A percentile compares a stretch with the other conserved stretches of the same genome.
These are phyloP conservation scores for Megalonaias nervosa DNA, from an alignment of 1,140 invertebrate species.

Conservation along the genomic window DNA sequence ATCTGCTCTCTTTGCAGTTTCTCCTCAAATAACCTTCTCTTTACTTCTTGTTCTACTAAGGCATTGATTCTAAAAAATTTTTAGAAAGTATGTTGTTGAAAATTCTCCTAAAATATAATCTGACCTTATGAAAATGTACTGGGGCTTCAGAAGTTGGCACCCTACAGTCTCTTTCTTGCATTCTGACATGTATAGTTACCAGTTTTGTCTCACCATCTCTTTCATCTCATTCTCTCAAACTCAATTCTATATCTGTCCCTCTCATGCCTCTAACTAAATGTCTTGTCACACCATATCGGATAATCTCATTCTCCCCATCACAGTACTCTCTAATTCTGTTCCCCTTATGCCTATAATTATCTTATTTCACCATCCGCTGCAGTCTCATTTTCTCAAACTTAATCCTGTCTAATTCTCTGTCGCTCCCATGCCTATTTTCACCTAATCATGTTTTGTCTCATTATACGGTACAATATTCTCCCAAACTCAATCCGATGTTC, in stretches of 20 bases:
- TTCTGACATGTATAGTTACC: constrained; percentile 38
- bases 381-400: constrained; percentile 66
- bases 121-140: neutral
- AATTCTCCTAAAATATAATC: neutral
- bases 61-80: constrained; percentile 59
- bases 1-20: constrained; percentile 63
- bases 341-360: constrained; percentile 54
- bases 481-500: no score
- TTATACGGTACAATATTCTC: no score
- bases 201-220: constrained; percentile 66
- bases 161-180: constrained; percentile 45
- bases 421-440: constrained; percentile 38
- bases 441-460: no score
- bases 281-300: constrained; percentile 66
- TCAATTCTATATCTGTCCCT: constrained; percentile 55
- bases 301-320: constrained; percentile 66
- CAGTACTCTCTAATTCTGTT: constrained; percentile 63
- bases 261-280: constrained; percentile 45
- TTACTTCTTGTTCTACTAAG: constrained; percentile 71
- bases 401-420: constrained; percentile 63
- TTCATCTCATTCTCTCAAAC: constrained; percentile 63
- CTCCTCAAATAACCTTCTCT: constrained; percentile 69
- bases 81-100: neutral
- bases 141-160: neutral
- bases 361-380: constrained; percentile 64